Conservation (phyloP, 2,113 vertebrate species). For the Taurulus bubalis region DNA sequence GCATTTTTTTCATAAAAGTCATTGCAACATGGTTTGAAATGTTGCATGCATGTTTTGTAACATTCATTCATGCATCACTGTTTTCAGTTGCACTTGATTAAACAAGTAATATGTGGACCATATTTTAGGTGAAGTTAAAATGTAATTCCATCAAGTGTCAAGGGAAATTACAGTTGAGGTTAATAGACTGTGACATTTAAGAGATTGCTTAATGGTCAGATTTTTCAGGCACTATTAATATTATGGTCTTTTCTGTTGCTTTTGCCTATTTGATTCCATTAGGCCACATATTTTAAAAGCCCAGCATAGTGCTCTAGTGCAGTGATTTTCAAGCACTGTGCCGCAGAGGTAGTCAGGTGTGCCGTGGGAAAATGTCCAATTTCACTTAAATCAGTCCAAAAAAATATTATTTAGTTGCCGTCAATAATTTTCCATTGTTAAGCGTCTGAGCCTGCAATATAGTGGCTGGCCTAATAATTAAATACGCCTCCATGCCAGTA, state of each 20-base stretch:
- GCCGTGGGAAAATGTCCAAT: too few relatives aligned
- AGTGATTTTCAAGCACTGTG: too few relatives aligned
- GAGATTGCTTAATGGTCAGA: slow-evolving; percentile 57
- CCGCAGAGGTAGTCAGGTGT: too few relatives aligned
- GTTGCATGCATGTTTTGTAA: neutral
- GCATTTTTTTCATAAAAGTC: neutral
- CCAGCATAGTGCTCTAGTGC: neutral
- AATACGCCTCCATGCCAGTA: too few relatives aligned
- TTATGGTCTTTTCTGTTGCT: slow-evolving; percentile 14
- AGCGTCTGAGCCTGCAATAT: too few relatives aligned
- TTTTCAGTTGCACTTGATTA: slow-evolving; percentile 9
- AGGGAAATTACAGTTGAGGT: slow-evolving; percentile 53
- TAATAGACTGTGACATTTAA: slow-evolving; percentile 63
- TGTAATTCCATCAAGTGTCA: slow-evolving; percentile 20
- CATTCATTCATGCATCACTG: slow-evolving; percentile 1
- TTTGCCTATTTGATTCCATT: slow-evolving; percentile 30
- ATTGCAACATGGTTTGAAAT: neutral
- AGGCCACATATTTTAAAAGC: neutral
- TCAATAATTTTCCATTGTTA: too few relatives aligned
- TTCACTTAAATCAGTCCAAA: too few relatives aligned
- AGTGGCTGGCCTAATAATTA: too few relatives aligned
- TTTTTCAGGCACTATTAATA: slow-evolving; percentile 33
- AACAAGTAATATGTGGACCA: slow-evolving; percentile 7
- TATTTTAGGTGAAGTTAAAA: slow-evolving; percentile 32
- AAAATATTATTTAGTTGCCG: too few relatives aligned